phyloP scores from a whole-genome alignment of 2,113 vertebrate species.

The Calypte anna region DNA sequence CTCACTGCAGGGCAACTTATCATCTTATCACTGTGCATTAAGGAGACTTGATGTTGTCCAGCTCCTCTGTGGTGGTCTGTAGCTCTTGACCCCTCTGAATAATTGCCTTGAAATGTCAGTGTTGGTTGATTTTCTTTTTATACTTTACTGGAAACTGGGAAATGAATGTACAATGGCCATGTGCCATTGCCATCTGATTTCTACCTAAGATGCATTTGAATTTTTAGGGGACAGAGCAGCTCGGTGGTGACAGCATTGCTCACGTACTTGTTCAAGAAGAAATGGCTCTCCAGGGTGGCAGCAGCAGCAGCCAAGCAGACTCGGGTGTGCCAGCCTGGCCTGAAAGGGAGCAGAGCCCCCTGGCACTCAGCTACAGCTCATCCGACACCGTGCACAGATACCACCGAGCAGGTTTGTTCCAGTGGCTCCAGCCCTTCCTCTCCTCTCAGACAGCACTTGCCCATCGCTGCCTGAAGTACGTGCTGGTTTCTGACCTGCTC shows the following conservation, averaged over 20 bases:
- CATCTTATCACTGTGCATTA: not conserved
- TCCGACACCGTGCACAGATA: fast-evolving
- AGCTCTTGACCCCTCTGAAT: slow-evolving; percentile 15
- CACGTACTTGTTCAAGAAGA: not conserved
- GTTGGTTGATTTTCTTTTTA: not conserved
- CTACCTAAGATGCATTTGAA: not conserved
- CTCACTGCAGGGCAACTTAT: not conserved
- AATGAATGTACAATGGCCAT: not conserved
- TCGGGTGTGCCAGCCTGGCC: not conserved
- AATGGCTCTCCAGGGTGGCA: not conserved
- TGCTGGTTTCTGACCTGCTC: not conserved
- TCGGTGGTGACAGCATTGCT: not conserved
- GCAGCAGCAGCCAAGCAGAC: not conserved
- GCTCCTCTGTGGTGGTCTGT: not conserved
- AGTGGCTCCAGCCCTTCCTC: not conserved
- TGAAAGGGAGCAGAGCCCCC: fast-evolving
- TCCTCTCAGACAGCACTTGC: fast-evolving
- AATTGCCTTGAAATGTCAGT: slow-evolving; percentile 61
- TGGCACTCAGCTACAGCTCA: fast-evolving
- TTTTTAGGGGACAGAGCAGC: not conserved
- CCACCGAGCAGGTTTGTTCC: not conserved
- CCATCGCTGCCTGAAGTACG: fast-evolving
- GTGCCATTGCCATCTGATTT: not conserved
- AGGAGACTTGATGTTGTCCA: slow-evolving; percentile 27
- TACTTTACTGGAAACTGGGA: slow-evolving; percentile 23